Evolutionary conservation across 2,797 vertebrate genomes (phyloP).

Genomic region (Gymnothorax reevesii): DNA sequence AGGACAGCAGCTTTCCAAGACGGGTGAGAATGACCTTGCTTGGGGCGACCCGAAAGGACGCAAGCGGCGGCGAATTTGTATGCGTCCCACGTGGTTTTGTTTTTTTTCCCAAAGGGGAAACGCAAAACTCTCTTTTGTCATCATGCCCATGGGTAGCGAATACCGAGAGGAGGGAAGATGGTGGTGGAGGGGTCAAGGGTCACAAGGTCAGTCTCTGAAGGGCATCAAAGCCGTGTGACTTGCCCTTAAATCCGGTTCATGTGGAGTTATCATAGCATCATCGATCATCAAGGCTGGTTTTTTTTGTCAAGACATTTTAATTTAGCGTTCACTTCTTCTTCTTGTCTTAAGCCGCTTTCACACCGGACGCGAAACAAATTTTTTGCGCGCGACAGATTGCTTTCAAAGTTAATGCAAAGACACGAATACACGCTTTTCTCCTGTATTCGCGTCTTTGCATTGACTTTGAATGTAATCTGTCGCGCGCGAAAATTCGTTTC

Average conservation of each 20-base stretch:
- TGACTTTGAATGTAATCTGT: too few relatives aligned
- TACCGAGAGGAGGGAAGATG: not conserved
- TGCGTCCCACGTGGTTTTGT: not conserved
- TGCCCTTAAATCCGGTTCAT: not conserved
- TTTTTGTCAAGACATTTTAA: not conserved
- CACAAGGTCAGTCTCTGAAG: not conserved
- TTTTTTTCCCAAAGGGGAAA: not conserved
- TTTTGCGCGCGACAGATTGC: too few relatives aligned
- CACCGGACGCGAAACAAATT: too few relatives aligned
- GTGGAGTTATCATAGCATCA: not conserved
- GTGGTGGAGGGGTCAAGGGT: not conserved
- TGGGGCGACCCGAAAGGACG: not conserved
- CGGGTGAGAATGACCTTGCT: not conserved
- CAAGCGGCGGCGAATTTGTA: not conserved
- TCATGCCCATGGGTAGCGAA: not conserved
- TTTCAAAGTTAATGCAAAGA: too few relatives aligned
- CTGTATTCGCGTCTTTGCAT: too few relatives aligned
- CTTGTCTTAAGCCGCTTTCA: conserved; percentile 25
- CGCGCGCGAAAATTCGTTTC: too few relatives aligned
- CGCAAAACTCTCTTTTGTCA: not conserved
- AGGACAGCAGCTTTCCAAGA: not conserved
- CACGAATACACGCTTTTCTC: too few relatives aligned
- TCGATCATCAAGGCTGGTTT: not conserved
- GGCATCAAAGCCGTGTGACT: not conserved
- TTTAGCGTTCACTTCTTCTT: conserved; percentile 23